Evolutionary conservation across 2,113 vertebrate genomes (phyloP).

Genomic region (Peromyscus maniculatus): DNA sequence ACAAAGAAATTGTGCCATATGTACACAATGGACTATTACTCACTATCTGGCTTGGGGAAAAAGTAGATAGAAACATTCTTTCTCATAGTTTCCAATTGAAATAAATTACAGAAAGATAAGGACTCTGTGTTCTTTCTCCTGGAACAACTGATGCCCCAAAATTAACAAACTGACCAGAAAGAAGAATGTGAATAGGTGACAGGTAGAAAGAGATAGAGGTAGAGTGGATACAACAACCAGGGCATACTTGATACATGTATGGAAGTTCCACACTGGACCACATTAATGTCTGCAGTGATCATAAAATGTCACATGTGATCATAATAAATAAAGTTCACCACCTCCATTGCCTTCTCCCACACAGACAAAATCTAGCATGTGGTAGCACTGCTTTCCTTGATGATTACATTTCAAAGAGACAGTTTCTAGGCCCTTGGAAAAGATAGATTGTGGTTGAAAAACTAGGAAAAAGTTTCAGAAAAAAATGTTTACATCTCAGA

Average conservation of each 20-base stretch:
- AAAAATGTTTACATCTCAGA: conserved; percentile 25
- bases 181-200: neutral
- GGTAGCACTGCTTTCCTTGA: neutral
- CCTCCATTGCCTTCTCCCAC: neutral
- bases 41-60: neutral
- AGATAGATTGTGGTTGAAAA: neutral
- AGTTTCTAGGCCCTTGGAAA: conserved; percentile 27
- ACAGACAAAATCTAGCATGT: neutral
- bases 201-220: neutral
- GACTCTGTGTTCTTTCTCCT: neutral
- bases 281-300: neutral
- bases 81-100: neutral
- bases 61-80: neutral
- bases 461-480: neutral
- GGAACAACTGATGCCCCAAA: neutral
- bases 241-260: neutral
- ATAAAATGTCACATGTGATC: neutral
- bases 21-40: neutral
- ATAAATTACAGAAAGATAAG: neutral
- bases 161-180: neutral
- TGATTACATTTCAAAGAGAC: neutral
- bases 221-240: neutral
- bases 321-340: neutral
- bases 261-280: neutral
- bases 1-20: neutral